phyloP scores from a whole-genome alignment of 2,888 invertebrate species.

The Theretra japonica region DNA sequence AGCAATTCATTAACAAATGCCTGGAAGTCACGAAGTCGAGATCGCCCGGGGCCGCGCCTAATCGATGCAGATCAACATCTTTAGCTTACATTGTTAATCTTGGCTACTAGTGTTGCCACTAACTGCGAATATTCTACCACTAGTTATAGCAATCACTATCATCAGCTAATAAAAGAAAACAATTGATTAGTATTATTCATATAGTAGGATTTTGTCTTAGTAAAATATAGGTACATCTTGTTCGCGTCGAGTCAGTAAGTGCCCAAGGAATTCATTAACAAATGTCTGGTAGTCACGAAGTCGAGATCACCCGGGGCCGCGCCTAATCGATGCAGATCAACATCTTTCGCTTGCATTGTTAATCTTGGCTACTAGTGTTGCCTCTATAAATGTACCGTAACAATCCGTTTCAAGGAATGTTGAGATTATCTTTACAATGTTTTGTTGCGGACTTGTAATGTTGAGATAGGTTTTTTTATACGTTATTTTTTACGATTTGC shows the following conservation, averaged over 20 bases:
- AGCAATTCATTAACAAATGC: constrained; percentile 8
- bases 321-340: constrained; percentile 9
- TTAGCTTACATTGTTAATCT: constrained; percentile 5
- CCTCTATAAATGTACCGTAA: constrained; percentile 2
- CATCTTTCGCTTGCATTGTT: constrained; percentile 1
- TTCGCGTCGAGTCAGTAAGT: not conserved
- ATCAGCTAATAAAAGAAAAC: too few species aligned
- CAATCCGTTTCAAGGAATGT: not conserved
- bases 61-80: constrained; percentile 6
- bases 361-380: constrained; percentile 17
- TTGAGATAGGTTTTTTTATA: too few species aligned
- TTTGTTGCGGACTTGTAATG: not conserved
- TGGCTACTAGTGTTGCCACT: constrained; percentile 15
- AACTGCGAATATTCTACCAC: too few species aligned
- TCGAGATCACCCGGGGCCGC: not conserved
- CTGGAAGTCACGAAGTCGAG: not conserved
- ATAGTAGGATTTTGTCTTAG: too few species aligned
- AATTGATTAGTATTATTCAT: too few species aligned
- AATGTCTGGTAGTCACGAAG: constrained; percentile 10
- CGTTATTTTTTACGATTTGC: not conserved
- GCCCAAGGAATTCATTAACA: constrained; percentile 9
- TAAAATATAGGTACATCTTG: too few species aligned
- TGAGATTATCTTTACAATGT: not conserved
- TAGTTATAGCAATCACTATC: too few species aligned
- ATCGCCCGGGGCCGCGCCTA: not conserved